Evolutionary conservation across 53 echinoderm and acorn worm genomes (phyloP), one percentile per base, ranked within the genome.

Genomic region (Paracentrotus lividus): DNA sequence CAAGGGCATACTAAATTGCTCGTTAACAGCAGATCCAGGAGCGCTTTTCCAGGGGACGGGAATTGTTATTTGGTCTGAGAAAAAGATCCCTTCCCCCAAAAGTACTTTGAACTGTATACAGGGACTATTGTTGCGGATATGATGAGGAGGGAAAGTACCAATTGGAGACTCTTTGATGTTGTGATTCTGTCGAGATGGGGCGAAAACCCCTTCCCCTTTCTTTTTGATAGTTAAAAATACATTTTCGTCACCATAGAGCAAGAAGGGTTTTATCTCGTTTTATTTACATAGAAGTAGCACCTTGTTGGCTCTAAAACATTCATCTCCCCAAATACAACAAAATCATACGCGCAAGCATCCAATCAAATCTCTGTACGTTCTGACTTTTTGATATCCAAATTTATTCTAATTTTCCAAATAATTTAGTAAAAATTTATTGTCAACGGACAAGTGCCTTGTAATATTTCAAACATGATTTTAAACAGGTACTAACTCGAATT

Each of bases 1-100:
- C 60, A 89, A 89, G 60, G 60, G 89, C 89, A 61, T 9, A 61
- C 36, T 89, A 61, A 89, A 59, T 57, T 89, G 60, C 81, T 81
- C 26, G 81, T 81, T 81, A 81, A 49, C 45, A 47, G 27, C 81
- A 59, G 60, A 64, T 43, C 36, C 60, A 64, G 64, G 89, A 89
- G 89, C 29, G 64, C 89, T 89, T 89, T 89, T 59, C 89, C 89
- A 89, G 89, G 89, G 89, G 32, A 87, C 87, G 57, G 55, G 87
- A 87, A 57, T 36, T 12, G 78, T 45, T 42, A 47, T 49, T 27
- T 85, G 26, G 34, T 54, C 87, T 55, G 34, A 85, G 85, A 85
- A n/a, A n/a, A 78, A 49, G 31, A n/a, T 87, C 33, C 54, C 33
- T n/a, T 38, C 27, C 20, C 9, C 87, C 21, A 45, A 85, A 87